phyloP scores from a whole-genome alignment of 2,888 invertebrate species.

The Diplazon laetatorius region DNA sequence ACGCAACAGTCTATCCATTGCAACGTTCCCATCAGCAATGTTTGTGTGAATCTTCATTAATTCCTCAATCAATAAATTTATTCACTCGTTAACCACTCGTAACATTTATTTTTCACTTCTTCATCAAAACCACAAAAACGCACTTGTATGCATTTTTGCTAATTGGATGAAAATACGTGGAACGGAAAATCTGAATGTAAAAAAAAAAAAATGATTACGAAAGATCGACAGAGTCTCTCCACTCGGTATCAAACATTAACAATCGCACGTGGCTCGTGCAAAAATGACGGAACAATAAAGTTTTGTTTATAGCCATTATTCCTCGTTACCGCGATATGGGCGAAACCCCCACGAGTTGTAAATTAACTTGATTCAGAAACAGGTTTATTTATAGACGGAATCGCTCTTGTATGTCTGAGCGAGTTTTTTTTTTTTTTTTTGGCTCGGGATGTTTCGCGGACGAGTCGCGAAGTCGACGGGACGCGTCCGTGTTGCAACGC shows the following conservation, averaged over 20 bases:
- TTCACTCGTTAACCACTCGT: neutral
- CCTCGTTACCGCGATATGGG: conserved; percentile 65
- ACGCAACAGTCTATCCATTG: too few relatives aligned
- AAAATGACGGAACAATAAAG: conserved; percentile 49
- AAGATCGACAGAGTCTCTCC: conserved; percentile 34
- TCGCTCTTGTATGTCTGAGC: conserved; percentile 64
- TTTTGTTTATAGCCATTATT: conserved; percentile 65
- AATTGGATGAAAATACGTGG: conserved; percentile 63
- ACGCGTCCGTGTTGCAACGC: conserved; percentile 40
- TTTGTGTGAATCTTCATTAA: too few relatives aligned
- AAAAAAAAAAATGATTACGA: too few relatives aligned
- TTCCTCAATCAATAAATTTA: neutral
- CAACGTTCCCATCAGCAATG: too few relatives aligned
- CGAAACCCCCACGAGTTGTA: conserved; percentile 57
- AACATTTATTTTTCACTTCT: conserved; percentile 41
- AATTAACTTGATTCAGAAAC: conserved; percentile 64
- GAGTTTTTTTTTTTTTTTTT: conserved; percentile 61
- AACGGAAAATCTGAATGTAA: conserved; percentile 56
- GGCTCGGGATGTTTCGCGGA: conserved; percentile 17
- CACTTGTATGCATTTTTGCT: conserved; percentile 56
- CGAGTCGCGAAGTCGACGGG: conserved; percentile 11
- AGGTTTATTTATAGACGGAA: conserved; percentile 64
- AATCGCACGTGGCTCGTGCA: conserved; percentile 1
- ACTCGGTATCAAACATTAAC: conserved; percentile 32
- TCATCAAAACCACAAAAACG: conserved; percentile 38